Base-by-base conservation (phyloP, 2,888 invertebrate species). In the Melanostoma scalare region DNA sequence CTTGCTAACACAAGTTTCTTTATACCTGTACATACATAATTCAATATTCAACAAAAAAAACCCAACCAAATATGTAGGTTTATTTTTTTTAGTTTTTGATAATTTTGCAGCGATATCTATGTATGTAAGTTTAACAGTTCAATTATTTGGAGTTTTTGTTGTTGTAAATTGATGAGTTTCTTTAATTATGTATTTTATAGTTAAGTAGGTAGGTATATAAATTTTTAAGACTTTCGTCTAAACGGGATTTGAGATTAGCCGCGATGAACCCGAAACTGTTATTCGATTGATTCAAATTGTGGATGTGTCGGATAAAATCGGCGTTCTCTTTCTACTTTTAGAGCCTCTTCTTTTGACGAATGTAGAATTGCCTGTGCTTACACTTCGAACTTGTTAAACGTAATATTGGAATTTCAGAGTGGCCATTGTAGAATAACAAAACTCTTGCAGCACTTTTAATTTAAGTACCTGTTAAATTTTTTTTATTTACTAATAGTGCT, bases 261-360 rank as follows among this genome's bases (percentile, higher is more conserved):
- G 84, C 84, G 79, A 61, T 84, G 79, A 79, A 84, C 65, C 69
- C 69, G 55, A 79, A 84, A 79, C 84, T 84, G 84, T 84, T 75
- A 71, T 84, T 84, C 79, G 84, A 79, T 84, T 84, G 79, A 84
- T 79, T 84, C 79, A 60, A 75, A 69, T 65, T 84, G 84, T 84
- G 55, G 84, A 84, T 84, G 79, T 84, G 79, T 79, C 84, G 79
- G 67, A 55, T 73, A 58, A 31, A 44, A 38, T 69, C 6, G 31
- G 48, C 10, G 44, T 33, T 79, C 79, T 69, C 79, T 69, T 67
- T 73, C 61, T 68, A 10, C 5, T 31, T 6, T 30, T 20, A 35
- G 50, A 33, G 61, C n/a, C 42, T 78, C 65, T 71, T 53, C 9
- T 73, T 78, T 48, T 10, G 33, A 55, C 58, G 42, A 56, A 53